Base-by-base conservation (phyloP, 2,113 vertebrate genomes). In the Larimichthys crocea region DNA sequence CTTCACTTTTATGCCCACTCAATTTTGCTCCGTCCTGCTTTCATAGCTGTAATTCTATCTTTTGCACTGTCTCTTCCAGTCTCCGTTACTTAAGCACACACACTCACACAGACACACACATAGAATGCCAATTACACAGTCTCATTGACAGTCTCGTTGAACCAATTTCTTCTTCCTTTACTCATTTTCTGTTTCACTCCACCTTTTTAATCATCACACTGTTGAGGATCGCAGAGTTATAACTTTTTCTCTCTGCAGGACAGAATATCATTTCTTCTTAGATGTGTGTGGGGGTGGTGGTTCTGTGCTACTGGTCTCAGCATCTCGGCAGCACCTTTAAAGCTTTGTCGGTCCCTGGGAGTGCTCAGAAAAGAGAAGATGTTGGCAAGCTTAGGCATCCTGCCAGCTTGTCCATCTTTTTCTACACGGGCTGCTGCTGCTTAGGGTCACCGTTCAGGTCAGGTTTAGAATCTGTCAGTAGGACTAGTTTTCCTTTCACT, bases 331-430 rank as follows among this genome's bases (percentile, higher is more conserved):
- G 80, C 84, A 84, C 80, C 86, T 91, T 91, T 88, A 87, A 89
- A 84, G 74, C 90, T 85, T 79, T 85, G 66, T 80, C 53, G 69
- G 72, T 87, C 76, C 65, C 71, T 82, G 83, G 89, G 81, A 86
- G 79, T 68, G 82, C 74, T 90, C 52, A 50, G 74, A 77, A 87
- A 83, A 80, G 77, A 87, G 87, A 84, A 78, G 77, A 90, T 84
- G 86, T 83, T 89, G 82, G 81, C 86, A 85, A 83, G 84, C 80
- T 87, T 56, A 63, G 86, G 85, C 78, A 63, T 84, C 87, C 90
- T 89, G 84, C 90, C 86, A 85, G 87, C 88, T 79, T 91, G 89
- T 91, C 92, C 81, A 64, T 94, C 91, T 92, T 85, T 85, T 85
- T 88, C 77, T 88, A 86, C 90, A 92, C 71, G 86, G 80, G 76